Conservation (phyloP, 2,797 vertebrate genomes). For the Alouatta caraya region DNA sequence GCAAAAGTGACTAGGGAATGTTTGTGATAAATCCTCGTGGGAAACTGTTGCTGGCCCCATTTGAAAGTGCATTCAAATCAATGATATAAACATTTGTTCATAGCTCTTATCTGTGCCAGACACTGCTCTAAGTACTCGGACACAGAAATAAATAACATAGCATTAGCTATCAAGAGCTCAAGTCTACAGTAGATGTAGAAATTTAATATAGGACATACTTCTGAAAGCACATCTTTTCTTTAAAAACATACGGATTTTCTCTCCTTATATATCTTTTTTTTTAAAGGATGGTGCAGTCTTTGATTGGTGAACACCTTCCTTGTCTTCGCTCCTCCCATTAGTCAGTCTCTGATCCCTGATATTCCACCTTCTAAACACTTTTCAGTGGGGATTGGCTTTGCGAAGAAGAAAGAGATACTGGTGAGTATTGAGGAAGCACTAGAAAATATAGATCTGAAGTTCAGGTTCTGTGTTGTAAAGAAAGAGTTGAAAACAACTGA, state of each 20-base stretch:
- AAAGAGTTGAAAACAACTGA: background rate
- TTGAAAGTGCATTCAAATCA: slow-evolving; percentile 45
- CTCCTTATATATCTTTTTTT: background rate
- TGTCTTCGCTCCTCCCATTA: background rate
- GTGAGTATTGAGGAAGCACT: background rate
- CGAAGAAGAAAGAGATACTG: background rate
- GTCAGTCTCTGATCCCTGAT: background rate
- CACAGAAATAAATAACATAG: background rate
- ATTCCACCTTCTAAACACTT: background rate
- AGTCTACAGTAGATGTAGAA: background rate
- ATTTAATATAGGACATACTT: slow-evolving; percentile 1
- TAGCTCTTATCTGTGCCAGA: slow-evolving; percentile 9
- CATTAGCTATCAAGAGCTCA: background rate
- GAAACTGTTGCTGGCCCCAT: slow-evolving; percentile 14
- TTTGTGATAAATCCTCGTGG: slow-evolving; percentile 46
- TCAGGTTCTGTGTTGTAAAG: background rate
- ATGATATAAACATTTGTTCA: background rate
- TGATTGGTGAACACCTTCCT: background rate
- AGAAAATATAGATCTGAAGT: background rate
- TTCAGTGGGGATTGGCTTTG: background rate
- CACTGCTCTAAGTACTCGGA: background rate
- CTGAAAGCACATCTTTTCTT: background rate
- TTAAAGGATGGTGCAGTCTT: background rate
- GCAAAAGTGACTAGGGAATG: slow-evolving; percentile 43
- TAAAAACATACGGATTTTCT: background rate